Evolutionary conservation across 2,113 vertebrate genomes (phyloP).

Genomic region (Hippocampus barbouri): DNA sequence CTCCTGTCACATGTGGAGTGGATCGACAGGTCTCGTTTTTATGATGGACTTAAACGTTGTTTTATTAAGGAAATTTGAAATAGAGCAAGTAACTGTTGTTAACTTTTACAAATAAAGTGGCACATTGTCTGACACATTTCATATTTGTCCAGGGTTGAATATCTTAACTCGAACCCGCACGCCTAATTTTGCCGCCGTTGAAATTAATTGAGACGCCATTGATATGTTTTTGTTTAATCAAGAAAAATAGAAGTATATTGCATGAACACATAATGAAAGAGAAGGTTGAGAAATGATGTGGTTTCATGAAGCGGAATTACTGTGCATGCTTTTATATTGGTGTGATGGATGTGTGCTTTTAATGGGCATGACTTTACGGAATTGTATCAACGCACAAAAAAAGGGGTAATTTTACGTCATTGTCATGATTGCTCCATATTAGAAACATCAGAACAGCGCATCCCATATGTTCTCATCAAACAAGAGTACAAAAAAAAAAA

Average conservation of each 20-base stretch:
- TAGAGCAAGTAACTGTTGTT: neutral
- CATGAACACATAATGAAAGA: no score
- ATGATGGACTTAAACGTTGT: neutral
- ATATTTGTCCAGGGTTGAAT: neutral
- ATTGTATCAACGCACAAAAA: neutral
- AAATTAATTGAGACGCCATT: neutral
- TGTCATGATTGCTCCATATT: neutral
- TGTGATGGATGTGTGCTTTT: no score
- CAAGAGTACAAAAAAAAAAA: no score
- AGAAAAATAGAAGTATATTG: no score
- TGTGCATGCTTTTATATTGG: no score
- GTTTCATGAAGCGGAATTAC: no score
- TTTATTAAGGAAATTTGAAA: neutral
- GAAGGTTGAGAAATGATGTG: no score
- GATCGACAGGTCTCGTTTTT: neutral
- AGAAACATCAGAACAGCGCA: neutral
- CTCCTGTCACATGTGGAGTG: constrained; percentile 3
- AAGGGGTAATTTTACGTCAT: neutral
- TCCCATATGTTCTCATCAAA: no score
- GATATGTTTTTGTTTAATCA: neutral
- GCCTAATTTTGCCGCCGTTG: neutral
- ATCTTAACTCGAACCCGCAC: neutral
- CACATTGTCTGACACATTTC: neutral
- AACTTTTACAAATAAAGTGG: neutral
- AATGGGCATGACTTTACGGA: no score